Evolutionary conservation across 2,797 vertebrate genomes (phyloP), one percentile per base, ranked within the genome.

Genomic region (Merluccius polli): DNA sequence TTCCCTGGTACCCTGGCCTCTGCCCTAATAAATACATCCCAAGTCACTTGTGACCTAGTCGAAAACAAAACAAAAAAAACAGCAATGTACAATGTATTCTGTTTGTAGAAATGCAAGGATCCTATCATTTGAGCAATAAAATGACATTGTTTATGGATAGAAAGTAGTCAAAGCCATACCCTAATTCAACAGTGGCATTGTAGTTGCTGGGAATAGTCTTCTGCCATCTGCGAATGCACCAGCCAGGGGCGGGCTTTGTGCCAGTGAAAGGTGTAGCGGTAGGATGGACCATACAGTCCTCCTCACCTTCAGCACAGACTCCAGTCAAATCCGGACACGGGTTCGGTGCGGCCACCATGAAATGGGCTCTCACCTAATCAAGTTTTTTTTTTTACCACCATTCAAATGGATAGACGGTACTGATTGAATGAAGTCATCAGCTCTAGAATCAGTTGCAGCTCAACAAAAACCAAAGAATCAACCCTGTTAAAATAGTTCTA

Each of bases 191-290:
- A 32, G 16, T 81, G 32, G 38, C 78, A 0, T 0, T 89, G 77
- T 89, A 90, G 59, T 77, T 32, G 44, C 82, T 86, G 74, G 91
- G 74, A 30, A 93, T 52, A 0, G 82, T 88, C 65, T 87, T 90
- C 81, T 91, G 88, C 93, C 93, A 94, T 74, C 91, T 92, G 41
- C 87, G 89, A 71, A 92, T 86, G 24, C 93, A 94, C 92, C 93
- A 94, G 31, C 88, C 89, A 0, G 88, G 27, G 0, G 2, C 0
- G 6, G 93, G 92, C 21, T 77, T 79, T 13, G 41, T 72, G 52
- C 93, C 92, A 0, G 0, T 80, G 69, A 87, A 84, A 0, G 89
- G 91, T 4, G 73, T 1, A 0, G 82, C 48, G 21, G 85, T 80
- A 0, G 5, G 12, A 76, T 89, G 73, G 71, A 86, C 74, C 21